Evolutionary conservation across 2,113 vertebrate genomes (phyloP), one percentile per base, ranked within the genome.

Genomic region (Proterorhinus semilunaris): DNA sequence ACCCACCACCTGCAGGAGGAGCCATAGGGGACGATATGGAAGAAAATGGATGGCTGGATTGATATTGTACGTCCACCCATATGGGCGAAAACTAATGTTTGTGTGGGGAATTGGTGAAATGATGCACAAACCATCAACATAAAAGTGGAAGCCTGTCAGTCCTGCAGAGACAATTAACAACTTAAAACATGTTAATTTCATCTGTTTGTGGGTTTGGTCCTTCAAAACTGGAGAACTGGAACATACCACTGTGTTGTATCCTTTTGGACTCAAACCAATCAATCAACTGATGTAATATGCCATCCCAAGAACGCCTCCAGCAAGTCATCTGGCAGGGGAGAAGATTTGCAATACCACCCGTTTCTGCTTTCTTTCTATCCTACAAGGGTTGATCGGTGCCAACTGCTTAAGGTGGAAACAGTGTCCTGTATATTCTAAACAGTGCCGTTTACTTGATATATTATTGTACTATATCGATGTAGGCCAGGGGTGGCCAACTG

Each of bases 261-360:
- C 42, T 44, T n/a, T 61, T 61, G 58, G 58, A 61, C 58, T 61
- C 58, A 44, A 12, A 45, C 42, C 15, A 44, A 44, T 44, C 58
- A 16, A 44, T 61, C 42, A 44, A 61, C 42, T 10, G 42, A n/a
- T 61, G 36, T 44, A 59, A 43, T 59, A 59, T 43, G 13, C 58
- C 58, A 45, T 42, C 58, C n/a, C 58, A 45, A 8, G 6, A 44
- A 61, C 42, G 58, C 58, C 36, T n/a, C 58, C 8, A n/a, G 58
- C 58, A n/a, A n/a, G 58, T 61, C 13, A 44, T 44, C 42, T 45
- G 58, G 58, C 58, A 43, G 13, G 36, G 36, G 58, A 13, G 13
- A 10, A 58, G 17, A 58, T 58, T 36, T 58, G 27, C 27, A 42
- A 58, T 4, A 42, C 54, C 27, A 57, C 54, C 52, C 8, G 53